Percentiles rank a stretch among this genome's conserved stretches.
phyloP scores from a whole-genome alignment of 2,113 vertebrate species.

The Paradoxurus hermaphroditus region DNA sequence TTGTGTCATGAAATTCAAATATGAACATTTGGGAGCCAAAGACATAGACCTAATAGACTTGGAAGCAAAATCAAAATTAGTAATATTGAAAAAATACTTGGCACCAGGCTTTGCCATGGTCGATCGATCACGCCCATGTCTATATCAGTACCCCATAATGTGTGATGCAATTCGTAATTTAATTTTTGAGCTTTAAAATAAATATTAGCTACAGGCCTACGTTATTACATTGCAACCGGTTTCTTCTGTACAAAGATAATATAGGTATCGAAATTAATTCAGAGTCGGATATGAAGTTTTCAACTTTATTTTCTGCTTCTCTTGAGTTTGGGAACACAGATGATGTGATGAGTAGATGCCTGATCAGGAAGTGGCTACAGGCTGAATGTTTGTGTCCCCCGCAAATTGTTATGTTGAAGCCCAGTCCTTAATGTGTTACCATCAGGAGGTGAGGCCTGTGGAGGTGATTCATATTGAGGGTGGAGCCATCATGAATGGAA shows the following conservation, averaged over 20 bases:
- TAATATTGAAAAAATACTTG: background rate
- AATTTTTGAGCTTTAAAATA: constrained; percentile 7
- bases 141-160: background rate
- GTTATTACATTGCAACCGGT: background rate
- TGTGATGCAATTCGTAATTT: background rate
- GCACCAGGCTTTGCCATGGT: background rate
- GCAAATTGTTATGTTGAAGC: background rate
- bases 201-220: background rate
- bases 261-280: background rate
- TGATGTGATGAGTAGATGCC: background rate
- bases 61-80: background rate
- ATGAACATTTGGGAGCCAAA: constrained; percentile 16
- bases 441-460: background rate
- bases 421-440: background rate
- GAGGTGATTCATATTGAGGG: background rate
- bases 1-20: background rate
- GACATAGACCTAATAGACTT: background rate
- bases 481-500: background rate
- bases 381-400: background rate
- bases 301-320: background rate
- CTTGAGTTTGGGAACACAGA: background rate
- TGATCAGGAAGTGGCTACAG: background rate
- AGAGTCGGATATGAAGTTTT: background rate
- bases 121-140: background rate
- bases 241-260: background rate